Percentiles rank a stretch among this genome's conserved stretches.
Evolutionary conservation across 2,113 vertebrate genomes (phyloP).

Genomic region (Tretioscincus oriximinensis): DNA sequence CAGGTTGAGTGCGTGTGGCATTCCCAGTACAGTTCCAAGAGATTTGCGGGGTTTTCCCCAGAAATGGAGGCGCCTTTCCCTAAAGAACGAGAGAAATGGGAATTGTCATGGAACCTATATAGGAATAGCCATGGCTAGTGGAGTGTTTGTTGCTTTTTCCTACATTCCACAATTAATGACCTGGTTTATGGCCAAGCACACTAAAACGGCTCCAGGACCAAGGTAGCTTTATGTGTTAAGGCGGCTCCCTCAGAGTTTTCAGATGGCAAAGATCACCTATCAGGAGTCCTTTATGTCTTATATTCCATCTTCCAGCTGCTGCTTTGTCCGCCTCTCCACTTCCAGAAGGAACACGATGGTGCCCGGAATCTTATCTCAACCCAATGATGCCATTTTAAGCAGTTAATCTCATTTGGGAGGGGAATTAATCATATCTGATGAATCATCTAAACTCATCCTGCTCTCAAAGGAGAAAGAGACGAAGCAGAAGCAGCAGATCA

Average conservation of each 20-base stretch:
- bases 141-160: neutral
- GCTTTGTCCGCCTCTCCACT: neutral
- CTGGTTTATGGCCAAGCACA: neutral
- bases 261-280: neutral
- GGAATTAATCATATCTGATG: constrained; percentile 60
- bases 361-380: constrained; percentile 38
- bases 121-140: neutral
- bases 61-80: no score
- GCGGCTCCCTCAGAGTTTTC: neutral
- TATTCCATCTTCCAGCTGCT: neutral
- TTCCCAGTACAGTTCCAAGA: no score
- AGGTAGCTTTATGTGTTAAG: neutral
- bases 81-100: neutral
- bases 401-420: constrained; percentile 47
- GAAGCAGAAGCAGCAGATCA: neutral
- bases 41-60: no score
- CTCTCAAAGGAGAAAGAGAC: neutral
- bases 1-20: no score
- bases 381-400: constrained; percentile 58
- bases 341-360: fast-evolving
- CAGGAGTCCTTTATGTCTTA: neutral
- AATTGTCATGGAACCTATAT: neutral
- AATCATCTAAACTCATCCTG: constrained; percentile 49
- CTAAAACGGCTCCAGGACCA: no score
- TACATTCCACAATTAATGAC: no score